phyloP scores from a whole-genome alignment of 23 tunicate species.

The Trididemnum clinides region DNA sequence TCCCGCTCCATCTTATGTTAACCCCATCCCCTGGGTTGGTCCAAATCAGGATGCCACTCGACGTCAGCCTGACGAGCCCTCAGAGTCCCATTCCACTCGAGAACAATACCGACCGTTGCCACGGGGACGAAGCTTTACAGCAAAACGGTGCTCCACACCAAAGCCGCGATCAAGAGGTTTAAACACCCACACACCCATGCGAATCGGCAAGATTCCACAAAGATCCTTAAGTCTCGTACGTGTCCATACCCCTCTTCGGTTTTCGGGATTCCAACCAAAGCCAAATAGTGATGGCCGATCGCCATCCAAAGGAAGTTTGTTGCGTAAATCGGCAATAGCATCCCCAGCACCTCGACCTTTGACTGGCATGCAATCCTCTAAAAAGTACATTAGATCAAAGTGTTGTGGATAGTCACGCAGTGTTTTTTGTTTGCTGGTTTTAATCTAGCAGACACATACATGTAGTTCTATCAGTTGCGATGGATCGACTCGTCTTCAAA shows the following conservation, averaged over 20 bases:
- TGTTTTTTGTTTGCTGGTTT: no score
- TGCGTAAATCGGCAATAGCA: not conserved
- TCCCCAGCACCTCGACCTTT: not conserved
- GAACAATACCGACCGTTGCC: not conserved
- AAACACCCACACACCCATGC: constrained; percentile 33
- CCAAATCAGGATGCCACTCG: constrained; percentile 37
- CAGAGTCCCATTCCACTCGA: not conserved
- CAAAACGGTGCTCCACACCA: constrained; percentile 13
- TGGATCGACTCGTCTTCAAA: no score
- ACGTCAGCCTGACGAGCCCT: constrained; percentile 1
- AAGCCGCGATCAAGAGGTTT: constrained; percentile 7
- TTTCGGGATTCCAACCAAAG: not conserved
- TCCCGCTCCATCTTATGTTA: constrained; percentile 35
- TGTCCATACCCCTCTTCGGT: not conserved
- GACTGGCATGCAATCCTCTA: not conserved
- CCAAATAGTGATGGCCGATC: not conserved
- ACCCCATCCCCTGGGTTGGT: constrained; percentile 50
- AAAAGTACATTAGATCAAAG: not conserved
- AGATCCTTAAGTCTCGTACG: not conserved
- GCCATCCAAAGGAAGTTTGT: not conserved
- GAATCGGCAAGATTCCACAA: not conserved
- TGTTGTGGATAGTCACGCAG: not conserved
- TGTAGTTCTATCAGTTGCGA: no score
- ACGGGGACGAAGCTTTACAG: not conserved
- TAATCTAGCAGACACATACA: no score